Evolutionary conservation across 92 coral and sea anemone genomes (phyloP).

Genomic region (Pocillopora grandis): DNA sequence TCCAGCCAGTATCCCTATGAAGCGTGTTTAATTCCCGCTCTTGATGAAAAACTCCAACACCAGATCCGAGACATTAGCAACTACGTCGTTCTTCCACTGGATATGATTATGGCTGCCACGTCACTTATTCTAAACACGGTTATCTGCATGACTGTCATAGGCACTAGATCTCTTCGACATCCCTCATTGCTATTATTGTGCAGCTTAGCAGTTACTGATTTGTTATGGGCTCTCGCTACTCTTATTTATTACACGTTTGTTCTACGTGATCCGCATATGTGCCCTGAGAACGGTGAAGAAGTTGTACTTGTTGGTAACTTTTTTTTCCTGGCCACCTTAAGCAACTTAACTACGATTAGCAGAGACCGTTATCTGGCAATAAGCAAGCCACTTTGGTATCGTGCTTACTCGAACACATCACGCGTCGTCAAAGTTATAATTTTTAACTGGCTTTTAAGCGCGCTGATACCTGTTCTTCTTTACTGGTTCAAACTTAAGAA

Average conservation of each 20-base stretch:
- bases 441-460: background rate
- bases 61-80: background rate
- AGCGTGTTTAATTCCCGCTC: background rate
- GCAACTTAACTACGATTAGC: constrained; percentile 21
- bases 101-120: background rate
- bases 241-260: background rate
- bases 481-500: background rate
- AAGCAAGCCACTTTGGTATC: constrained; percentile 29
- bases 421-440: background rate
- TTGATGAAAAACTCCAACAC: background rate
- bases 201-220: background rate
- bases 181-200: constrained; percentile 1
- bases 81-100: background rate
- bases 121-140: background rate
- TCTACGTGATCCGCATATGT: background rate
- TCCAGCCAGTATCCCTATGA: background rate
- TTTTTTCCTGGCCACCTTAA: background rate
- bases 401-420: background rate
- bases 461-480: background rate
- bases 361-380: constrained; percentile 26
- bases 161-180: background rate
- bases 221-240: background rate
- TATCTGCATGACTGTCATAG: background rate
- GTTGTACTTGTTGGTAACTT: background rate
- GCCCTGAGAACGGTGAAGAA: background rate